Percentiles rank a stretch among this genome's conserved stretches.
Conservation (phyloP, 2,113 vertebrate genomes). For the Camarhynchus parvulus region DNA sequence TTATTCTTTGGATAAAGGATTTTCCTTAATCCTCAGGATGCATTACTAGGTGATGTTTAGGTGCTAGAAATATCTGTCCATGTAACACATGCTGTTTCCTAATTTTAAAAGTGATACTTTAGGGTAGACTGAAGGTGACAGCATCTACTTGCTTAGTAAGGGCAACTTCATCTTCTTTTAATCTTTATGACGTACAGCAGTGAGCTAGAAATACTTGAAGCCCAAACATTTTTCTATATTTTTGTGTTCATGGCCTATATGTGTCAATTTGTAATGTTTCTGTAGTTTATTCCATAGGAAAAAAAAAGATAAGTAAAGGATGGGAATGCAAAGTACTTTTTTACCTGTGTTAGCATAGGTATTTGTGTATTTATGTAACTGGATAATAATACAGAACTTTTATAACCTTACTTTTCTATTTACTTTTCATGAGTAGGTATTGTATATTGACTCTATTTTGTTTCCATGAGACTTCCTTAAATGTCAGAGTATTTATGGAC, state of each 20-base stretch:
- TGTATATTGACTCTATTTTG: neutral
- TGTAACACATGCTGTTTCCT: neutral
- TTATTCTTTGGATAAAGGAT: neutral
- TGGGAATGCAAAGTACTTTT: neutral
- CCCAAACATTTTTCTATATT: neutral
- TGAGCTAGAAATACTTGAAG: neutral
- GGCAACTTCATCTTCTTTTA: neutral
- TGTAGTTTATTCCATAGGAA: neutral
- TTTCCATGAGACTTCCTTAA: neutral
- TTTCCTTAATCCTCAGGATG: neutral
- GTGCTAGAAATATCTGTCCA: neutral
- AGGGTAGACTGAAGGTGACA: neutral
- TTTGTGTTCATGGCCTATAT: neutral
- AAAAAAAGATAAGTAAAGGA: neutral
- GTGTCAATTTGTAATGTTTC: neutral
- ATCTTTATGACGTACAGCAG: neutral
- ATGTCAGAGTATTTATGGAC: neutral
- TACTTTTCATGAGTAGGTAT: neutral
- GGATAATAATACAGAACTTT: neutral
- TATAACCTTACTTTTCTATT: neutral
- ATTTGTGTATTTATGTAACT: neutral
- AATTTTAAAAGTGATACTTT: neutral
- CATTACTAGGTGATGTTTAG: neutral
- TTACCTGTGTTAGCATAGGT: neutral
- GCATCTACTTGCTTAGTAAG: neutral